Conservation (phyloP, 2,888 invertebrate genomes). For the Koerneria pararmatus region DNA sequence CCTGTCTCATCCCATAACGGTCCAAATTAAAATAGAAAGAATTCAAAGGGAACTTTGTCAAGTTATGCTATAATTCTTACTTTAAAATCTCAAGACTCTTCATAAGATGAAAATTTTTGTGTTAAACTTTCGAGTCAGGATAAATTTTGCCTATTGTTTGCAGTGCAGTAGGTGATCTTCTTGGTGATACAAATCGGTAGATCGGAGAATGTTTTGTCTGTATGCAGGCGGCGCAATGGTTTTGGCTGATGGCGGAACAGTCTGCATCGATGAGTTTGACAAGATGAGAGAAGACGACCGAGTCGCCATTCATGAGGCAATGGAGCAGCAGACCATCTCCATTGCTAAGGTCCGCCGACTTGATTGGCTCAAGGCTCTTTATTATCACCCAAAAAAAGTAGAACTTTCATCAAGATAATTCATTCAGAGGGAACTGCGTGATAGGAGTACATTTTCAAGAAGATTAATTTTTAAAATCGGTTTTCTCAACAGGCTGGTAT, state of each 20-base stretch:
- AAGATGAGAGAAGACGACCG: constrained; percentile 94
- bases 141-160: no score
- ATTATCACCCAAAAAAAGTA: no score
- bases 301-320: constrained; percentile 98
- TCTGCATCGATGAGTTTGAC: constrained; percentile 98
- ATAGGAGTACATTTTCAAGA: neutral
- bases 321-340: constrained; percentile 99
- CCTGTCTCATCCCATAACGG: no score
- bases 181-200: constrained; percentile 94
- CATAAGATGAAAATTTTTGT: no score
- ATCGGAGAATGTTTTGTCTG: no score
- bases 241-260: constrained; percentile 94
- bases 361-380: no score
- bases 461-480: constrained; percentile 2
- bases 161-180: constrained; percentile 6
- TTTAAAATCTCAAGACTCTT: no score
- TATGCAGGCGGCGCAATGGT: constrained; percentile 99
- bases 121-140: no score
- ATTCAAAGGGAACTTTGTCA: no score
- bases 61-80: no score
- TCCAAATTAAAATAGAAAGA: no score
- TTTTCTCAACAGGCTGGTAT: constrained; percentile 76
- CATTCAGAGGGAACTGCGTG: neutral
- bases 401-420: neutral
- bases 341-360: constrained; percentile 78